phyloP scores from a whole-genome alignment of 30 jellyfish, hydroid and myxozoan genomes.

The Aurelia sp. region DNA sequence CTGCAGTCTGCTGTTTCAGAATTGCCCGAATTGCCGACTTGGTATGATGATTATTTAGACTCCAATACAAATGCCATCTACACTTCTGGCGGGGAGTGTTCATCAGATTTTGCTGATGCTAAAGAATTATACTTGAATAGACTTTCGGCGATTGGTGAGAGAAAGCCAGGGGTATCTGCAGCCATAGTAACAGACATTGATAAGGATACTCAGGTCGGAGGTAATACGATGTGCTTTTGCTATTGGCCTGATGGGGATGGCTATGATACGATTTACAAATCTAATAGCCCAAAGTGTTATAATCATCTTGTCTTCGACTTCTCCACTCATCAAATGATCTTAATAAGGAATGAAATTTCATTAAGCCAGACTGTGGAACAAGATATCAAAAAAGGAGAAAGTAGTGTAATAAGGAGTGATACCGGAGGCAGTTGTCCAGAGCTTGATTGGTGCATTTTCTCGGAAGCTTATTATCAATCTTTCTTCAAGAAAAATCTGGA shows the following conservation, averaged over 20 bases:
- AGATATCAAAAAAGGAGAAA: neutral
- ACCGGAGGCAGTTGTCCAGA: neutral
- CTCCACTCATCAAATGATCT: constrained; percentile 15
- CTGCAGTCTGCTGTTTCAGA: neutral
- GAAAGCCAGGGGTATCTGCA: constrained; percentile 38
- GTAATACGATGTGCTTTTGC: constrained; percentile 43
- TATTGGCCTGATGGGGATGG: constrained; percentile 72
- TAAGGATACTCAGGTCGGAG: neutral
- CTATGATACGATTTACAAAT: neutral
- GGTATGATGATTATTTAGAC: too few species aligned
- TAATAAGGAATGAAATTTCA: neutral
- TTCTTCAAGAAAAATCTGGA: neutral
- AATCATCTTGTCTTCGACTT: constrained; percentile 71
- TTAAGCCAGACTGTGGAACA: neutral
- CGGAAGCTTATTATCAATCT: neutral
- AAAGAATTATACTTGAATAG: neutral
- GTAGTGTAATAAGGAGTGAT: neutral
- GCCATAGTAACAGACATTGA: constrained; percentile 23
- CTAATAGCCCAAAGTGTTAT: constrained; percentile 30
- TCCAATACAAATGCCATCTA: too few species aligned
- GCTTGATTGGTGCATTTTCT: neutral
- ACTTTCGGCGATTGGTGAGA: neutral
- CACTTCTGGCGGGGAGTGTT: too few species aligned
- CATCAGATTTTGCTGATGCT: neutral
- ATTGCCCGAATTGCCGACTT: too few species aligned